phyloP scores from a whole-genome alignment of 1,140 invertebrate species.

The Phortica variegata region DNA sequence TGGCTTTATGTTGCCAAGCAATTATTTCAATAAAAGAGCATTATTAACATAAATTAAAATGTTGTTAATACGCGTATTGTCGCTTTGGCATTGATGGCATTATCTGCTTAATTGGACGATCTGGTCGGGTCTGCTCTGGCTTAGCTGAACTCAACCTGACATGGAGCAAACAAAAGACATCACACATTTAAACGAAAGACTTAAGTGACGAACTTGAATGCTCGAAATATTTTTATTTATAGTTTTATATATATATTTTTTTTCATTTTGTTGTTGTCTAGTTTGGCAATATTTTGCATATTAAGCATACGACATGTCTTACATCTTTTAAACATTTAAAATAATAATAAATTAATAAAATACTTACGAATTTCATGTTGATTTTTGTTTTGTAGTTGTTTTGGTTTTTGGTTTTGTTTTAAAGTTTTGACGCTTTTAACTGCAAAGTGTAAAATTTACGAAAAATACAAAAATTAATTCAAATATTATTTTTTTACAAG shows the following conservation, averaged over 20 bases:
- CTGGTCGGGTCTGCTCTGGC: no score
- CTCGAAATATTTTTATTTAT: slow-evolving; percentile 3
- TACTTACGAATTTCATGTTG: slow-evolving; percentile 56
- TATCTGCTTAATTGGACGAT: no score
- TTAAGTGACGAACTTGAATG: slow-evolving; percentile 39
- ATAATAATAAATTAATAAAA: slow-evolving; percentile 5
- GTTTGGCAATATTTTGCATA: no score
- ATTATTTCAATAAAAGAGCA: slow-evolving; percentile 16
- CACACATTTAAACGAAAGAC: slow-evolving; percentile 32
- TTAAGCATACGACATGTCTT: slow-evolving; percentile 12
- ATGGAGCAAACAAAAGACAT: neutral
- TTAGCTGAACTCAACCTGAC: neutral
- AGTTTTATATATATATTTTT: no score
- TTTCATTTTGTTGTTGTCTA: no score
- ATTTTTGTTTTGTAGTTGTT: slow-evolving; percentile 26
- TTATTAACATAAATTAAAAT: slow-evolving; percentile 16
- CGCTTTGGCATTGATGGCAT: slow-evolving; percentile 17
- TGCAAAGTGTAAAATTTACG: slow-evolving; percentile 1
- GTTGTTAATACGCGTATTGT: slow-evolving; percentile 33
- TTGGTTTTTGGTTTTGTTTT: neutral
- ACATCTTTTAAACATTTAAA: neutral
- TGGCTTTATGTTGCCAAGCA: neutral
- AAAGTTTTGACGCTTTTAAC: slow-evolving; percentile 9
- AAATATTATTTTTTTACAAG: neutral
- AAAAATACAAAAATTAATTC: neutral